These are phyloP conservation scores for Drosophila sp. DNA, from an alignment of 1,140 invertebrate species.

Conservation along the genomic window DNA sequence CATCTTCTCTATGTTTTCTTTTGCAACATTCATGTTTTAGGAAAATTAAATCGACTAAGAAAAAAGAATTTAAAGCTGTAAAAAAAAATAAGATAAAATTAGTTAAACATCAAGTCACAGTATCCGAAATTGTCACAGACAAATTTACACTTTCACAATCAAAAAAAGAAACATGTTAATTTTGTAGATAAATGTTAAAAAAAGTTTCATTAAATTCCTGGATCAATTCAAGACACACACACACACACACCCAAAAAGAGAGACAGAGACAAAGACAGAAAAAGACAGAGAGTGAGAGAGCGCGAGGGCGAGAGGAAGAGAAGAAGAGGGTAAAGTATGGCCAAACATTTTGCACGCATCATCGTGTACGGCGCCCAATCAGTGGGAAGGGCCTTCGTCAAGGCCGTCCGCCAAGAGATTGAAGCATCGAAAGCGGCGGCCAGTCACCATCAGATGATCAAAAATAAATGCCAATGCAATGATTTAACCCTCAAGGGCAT, in stretches of 20 bases:
- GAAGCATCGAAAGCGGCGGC: constrained; percentile 57
- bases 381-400: constrained; percentile 57
- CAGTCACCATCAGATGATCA: constrained; percentile 72
- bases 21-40: no score
- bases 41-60: no score
- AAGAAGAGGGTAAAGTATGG: constrained; percentile 16
- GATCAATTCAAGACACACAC: constrained; percentile 26
- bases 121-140: constrained; percentile 4
- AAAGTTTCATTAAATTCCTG: constrained; percentile 29
- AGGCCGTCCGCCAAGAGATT: constrained; percentile 61
- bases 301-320: neutral
- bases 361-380: constrained; percentile 44
- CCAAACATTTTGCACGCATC: constrained; percentile 55
- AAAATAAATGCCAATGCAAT: neutral
- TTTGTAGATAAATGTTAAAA: constrained; percentile 30
- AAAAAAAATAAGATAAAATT: no score
- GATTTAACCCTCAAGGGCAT: constrained; percentile 51
- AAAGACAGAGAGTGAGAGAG: constrained; percentile 2
- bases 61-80: no score
- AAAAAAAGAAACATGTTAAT: constrained; percentile 7
- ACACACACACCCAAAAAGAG: neutral
- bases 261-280: constrained; percentile 16
- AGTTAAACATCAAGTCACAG: neutral
- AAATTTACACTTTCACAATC: constrained; percentile 3
- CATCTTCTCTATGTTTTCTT: no score